Base-by-base conservation (phyloP, 2,888 invertebrate genomes). In the Platycheirus albimanus region DNA sequence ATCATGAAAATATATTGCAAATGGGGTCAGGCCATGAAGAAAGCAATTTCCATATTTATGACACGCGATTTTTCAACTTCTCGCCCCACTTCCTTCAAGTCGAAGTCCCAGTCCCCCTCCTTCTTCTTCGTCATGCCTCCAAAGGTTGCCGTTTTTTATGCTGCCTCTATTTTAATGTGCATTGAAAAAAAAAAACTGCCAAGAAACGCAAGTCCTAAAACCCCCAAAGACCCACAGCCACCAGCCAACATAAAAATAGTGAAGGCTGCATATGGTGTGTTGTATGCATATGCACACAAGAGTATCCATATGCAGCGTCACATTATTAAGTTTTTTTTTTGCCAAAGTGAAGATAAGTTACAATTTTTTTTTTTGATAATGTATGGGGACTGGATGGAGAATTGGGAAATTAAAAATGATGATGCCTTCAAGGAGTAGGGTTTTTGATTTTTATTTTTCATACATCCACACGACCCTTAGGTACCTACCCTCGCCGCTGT, bases 11-110 rank as follows among this genome's bases (percentile, higher is more conserved):
- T 83, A 78, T 83, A 83, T 83, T 83, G 78, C 83, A 83, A 83
- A 83, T 83, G 78, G 71, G 81, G 83, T 78, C 83, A 78, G 72
- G 69, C 72, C 64, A 78, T 83, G 72, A 78, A 78, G 69, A 83
- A 83, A 83, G 78, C 83, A 83, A 83, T 83, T 83, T 83, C 83
- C 83, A 83, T 83, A 83, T 83, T 83, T 83, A 83, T 83, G 83
- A 74, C 83, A 83, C 78, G 83, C 83, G 78, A 83, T 83, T 83
- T 83, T 69, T 30, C 15, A 51, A 66, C 76, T 66, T 67, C 24
- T 20, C 58, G 58, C 41, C 41, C 11, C 41, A 56, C 20, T 38
- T 41, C 45, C 41, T 30, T 20, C 3, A 58, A 38, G 10, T 8
- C 30, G 1, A 33, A n/a, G n/a, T n/a, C n/a, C n/a, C 30, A 8